Conservation (phyloP, 2,113 vertebrate genomes). For the Atherinomorus stipes region DNA sequence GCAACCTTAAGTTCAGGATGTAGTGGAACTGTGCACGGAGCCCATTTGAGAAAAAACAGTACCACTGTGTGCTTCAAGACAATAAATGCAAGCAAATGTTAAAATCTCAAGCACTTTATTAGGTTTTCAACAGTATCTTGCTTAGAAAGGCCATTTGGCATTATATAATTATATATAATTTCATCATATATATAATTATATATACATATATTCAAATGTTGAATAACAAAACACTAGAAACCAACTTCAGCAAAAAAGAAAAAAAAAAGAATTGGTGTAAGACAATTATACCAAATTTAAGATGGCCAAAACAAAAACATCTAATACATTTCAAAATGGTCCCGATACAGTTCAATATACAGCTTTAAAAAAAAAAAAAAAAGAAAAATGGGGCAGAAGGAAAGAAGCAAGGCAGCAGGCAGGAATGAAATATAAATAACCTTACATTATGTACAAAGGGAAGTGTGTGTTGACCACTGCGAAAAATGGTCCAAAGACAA, state of each 20-base stretch:
- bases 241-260: slow-evolving; percentile 78
- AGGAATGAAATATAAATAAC: slow-evolving; percentile 86
- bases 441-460: slow-evolving; percentile 84
- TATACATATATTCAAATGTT: slow-evolving; percentile 84
- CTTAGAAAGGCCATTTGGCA: slow-evolving; percentile 84
- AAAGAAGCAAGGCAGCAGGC: slow-evolving; percentile 72
- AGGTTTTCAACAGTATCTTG: slow-evolving; percentile 82
- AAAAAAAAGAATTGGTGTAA: slow-evolving; percentile 77
- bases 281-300: slow-evolving; percentile 79
- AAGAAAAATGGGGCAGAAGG: slow-evolving; percentile 5
- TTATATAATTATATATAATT: slow-evolving; percentile 87
- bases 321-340: slow-evolving; percentile 83
- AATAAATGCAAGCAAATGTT: slow-evolving; percentile 33
- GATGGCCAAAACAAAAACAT: slow-evolving; percentile 69
- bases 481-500: slow-evolving; percentile 27
- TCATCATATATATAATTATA: slow-evolving; percentile 86
- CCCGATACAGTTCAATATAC: slow-evolving; percentile 83
- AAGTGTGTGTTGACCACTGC: slow-evolving; percentile 41
- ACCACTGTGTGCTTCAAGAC: not conserved
- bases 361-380: slow-evolving; percentile 36
- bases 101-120: slow-evolving; percentile 87
- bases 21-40: too few species aligned
- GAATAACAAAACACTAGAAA: slow-evolving; percentile 83
- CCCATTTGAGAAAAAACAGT: not conserved
- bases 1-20: too few species aligned